Base-by-base conservation (phyloP, 1,140 invertebrate genomes). In the Armadillidium nasatum region DNA sequence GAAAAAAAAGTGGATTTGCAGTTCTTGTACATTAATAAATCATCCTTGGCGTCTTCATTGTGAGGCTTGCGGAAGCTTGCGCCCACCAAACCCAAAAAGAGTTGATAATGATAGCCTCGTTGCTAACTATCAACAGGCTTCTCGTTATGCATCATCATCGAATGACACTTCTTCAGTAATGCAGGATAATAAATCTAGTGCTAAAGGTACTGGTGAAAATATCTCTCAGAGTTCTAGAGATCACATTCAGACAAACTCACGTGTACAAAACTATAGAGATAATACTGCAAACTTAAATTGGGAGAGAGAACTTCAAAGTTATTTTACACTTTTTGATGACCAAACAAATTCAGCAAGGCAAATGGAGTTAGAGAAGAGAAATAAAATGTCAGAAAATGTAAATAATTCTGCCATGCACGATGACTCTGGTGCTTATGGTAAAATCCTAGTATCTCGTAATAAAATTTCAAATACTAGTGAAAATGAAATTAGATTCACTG, bases 41-140 rank as follows among this genome's bases (percentile, higher is more conserved):
- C 85, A 86, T 7, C 83, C 85, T 71, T 88, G 88, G 88, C 85
- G 86, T 76, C 84, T 88, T 22, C 86, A 87, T 33, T 89, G 88
- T 80, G 86, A 87, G 73, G 87, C 86, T 7, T 89, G 88, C 79
- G 86, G 85, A 33, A 83, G 75, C 33, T 78, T 82, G 69, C 74
- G 81, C 50, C 84, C 70, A 82, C 83, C 71, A 83, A 85, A 82
- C 44, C 77, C 76, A 13, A 78, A 67, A 60, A 43, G 76, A 50
- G 66, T 79, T 7, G 76, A 73, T 71, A 75, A 80, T 19, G 80
- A 81, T 71, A 73, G 67, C 0, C 2, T 60, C 19, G 3, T 19
- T 15, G 11, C 50, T 19, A 60, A 60, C 50, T 60, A 13, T 19
- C 7, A 1, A 3, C 11, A 60, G 11, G 19, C 11, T 60, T 60